Evolutionary conservation across 2,113 vertebrate genomes (phyloP).

Genomic region (Notothenia rossii): DNA sequence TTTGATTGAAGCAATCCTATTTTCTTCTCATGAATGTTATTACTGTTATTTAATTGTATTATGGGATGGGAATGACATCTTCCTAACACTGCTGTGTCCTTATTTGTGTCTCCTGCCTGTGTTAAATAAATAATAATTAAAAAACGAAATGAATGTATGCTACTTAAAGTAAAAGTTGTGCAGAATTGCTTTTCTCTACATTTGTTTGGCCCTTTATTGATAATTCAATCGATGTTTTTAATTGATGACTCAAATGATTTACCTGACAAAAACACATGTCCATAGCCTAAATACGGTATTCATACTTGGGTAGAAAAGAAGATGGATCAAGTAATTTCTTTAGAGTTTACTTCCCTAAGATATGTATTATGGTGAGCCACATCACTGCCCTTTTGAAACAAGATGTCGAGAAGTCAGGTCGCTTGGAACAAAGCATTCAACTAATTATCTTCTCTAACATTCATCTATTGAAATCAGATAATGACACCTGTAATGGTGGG

Average conservation of each 20-base stretch:
- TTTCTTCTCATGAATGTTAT: no score
- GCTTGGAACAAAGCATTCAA: background rate
- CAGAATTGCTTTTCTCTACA: background rate
- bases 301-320: background rate
- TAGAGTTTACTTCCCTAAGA: background rate
- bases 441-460: background rate
- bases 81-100: no score
- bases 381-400: background rate
- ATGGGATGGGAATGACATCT: no score
- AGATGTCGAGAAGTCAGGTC: background rate
- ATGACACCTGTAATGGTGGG: background rate
- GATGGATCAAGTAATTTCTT: conserved; percentile 1
- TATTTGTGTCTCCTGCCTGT: no score
- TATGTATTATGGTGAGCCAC: background rate
- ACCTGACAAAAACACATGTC: background rate
- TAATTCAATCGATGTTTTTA: background rate
- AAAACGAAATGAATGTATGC: background rate
- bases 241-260: background rate
- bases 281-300: no score
- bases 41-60: no score
- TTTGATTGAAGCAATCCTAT: no score
- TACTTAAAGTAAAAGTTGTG: conserved; percentile 15
- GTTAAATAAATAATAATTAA: no score
- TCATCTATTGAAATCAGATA: background rate
- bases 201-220: no score